Conservation (phyloP, 2,113 vertebrate species). For the Aegypius monachus region DNA sequence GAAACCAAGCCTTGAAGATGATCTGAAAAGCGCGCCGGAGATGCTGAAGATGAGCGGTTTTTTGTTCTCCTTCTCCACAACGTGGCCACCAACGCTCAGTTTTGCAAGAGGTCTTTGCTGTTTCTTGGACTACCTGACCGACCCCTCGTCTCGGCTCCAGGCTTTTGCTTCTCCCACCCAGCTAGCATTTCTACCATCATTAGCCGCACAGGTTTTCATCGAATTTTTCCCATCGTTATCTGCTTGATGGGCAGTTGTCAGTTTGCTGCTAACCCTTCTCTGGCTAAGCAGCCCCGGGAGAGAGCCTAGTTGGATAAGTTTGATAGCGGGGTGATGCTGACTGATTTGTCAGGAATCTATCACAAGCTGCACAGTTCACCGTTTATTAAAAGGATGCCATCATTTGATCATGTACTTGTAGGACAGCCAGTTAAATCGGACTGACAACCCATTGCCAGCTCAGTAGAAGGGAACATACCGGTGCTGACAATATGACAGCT, state of each 20-base stretch:
- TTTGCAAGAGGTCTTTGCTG: background rate
- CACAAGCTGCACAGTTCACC: background rate
- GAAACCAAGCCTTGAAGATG: background rate
- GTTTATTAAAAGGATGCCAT: background rate
- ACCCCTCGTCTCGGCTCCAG: background rate
- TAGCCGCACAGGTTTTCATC: background rate
- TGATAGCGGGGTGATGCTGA: background rate
- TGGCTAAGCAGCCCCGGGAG: background rate
- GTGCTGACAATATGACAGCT: slow-evolving; percentile 27
- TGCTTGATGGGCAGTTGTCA: background rate
- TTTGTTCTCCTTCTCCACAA: background rate
- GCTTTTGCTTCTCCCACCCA: background rate
- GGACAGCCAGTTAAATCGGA: background rate
- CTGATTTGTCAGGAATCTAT: background rate
- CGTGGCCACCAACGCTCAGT: fast-evolving
- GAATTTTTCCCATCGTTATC: background rate
- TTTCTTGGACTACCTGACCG: background rate
- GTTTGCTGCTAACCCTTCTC: background rate
- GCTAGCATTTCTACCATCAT: background rate
- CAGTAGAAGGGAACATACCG: background rate
- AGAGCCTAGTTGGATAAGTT: background rate
- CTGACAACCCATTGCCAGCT: background rate
- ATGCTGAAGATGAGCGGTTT: background rate
- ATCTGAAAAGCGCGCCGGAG: background rate
- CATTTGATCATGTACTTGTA: background rate